Percentiles rank a stretch among this genome's conserved stretches.
Evolutionary conservation across 2,888 invertebrate species (phyloP).

Genomic region (Chrysomela aeneicollis): DNA sequence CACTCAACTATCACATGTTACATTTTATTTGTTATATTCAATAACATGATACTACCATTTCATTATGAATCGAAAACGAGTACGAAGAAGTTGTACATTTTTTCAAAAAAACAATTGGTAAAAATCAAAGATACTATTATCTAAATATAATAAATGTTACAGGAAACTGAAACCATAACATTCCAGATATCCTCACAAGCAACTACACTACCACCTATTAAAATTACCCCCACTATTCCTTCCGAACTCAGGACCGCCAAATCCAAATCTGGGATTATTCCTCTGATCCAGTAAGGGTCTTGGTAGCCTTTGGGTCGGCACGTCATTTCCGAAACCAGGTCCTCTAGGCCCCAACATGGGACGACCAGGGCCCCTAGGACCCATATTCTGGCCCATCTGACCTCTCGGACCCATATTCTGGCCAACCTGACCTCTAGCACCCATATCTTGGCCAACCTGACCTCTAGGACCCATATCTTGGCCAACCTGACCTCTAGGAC

Average conservation of each 20-base stretch:
- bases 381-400: neutral
- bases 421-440: neutral
- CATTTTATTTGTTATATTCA: neutral
- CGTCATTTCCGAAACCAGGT: constrained; percentile 20
- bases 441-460: neutral
- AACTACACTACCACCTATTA: constrained; percentile 29
- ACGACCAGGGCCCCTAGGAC: constrained; percentile 5
- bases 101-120: neutral
- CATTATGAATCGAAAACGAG: too few relatives aligned
- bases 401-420: neutral
- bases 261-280: constrained; percentile 25
- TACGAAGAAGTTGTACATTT: too few relatives aligned
- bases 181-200: neutral
- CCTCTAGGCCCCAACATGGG: constrained; percentile 5
- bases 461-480: too few relatives aligned
- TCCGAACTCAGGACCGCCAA: constrained; percentile 24
- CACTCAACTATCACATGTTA: neutral
- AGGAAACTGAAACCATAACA: constrained; percentile 1
- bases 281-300: constrained; percentile 26
- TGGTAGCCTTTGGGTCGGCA: constrained; percentile 4
- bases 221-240: constrained; percentile 27
- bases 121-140: too few relatives aligned
- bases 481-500: too few relatives aligned
- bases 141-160: constrained; percentile 6
- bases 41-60: neutral